A percentile compares a stretch with the other conserved stretches of the same genome.
Conservation (phyloP, 2,888 invertebrate genomes). For the Xestia c-nigrum region DNA sequence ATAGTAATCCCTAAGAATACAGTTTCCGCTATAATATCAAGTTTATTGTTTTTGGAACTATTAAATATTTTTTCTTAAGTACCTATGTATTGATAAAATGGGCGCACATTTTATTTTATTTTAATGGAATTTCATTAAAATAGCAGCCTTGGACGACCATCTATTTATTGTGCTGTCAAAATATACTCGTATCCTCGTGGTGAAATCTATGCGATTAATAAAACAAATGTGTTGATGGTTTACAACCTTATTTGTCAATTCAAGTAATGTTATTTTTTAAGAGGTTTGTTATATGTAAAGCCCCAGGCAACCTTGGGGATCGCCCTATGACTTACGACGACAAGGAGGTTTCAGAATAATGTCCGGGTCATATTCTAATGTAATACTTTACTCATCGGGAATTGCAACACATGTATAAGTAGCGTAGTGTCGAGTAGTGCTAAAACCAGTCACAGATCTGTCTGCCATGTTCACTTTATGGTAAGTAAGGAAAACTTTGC, state of each 20-base stretch:
- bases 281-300: neutral
- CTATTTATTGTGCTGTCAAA: neutral
- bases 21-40: too few species aligned
- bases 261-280: neutral
- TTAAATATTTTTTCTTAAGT: neutral
- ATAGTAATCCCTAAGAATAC: too few species aligned
- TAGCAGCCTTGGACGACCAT: neutral
- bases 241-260: slow-evolving; percentile 8
- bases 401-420: slow-evolving; percentile 28
- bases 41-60: too few species aligned
- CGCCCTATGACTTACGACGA: slow-evolving; percentile 30
- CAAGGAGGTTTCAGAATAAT: slow-evolving; percentile 16
- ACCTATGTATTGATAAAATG: neutral
- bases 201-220: too few species aligned
- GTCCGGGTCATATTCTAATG: slow-evolving; percentile 36
- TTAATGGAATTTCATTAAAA: neutral
- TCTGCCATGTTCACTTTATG: neutral
- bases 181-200: neutral
- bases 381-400: slow-evolving; percentile 24
- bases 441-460: slow-evolving; percentile 29
- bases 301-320: slow-evolving; percentile 29
- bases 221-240: slow-evolving; percentile 7
- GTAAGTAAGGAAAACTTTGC: neutral
- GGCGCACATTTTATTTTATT: neutral
- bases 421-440: slow-evolving; percentile 7